Base-by-base conservation (phyloP, 2,888 invertebrate genomes). In the Halocaridina rubra region DNA sequence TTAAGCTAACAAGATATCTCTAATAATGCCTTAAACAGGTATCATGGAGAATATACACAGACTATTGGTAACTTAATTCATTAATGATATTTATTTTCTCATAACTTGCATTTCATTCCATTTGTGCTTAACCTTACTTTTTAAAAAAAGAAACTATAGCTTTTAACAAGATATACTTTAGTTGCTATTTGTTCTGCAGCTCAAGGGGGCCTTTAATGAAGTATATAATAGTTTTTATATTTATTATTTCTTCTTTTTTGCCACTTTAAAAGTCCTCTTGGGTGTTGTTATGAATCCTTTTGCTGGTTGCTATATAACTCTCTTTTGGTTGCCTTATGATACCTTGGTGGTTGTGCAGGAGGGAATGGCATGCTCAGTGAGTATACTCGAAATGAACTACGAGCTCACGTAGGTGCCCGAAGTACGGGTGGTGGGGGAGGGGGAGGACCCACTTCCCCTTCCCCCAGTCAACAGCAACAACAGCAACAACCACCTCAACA, bases 361-460 rank as follows among this genome's bases (percentile, higher is more conserved):
- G 86, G 86, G 57, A 81, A 75, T 77, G 86, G 86, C 84, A 82
- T 80, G 79, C 80, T 86, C 77, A 84, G 82, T 77, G 86, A 86
- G 74, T 82, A 84, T 78, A 86, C 86, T 61, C 80, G 84, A 77
- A 86, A 80, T 74, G 84, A 86, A 78, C 84, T 86, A 74, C 84
- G 86, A 64, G 86, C 86, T 22, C 80, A 76, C 39, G 86, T 86
- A 29, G 86, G 79, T 74, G 79, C 84, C 39, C 84, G 84, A 61
- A 80, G 75, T 46, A 84, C 75, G 74, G 81, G 75, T 75, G 76
- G 81, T 67, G 80, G 84, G 79, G 86, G 79, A 57, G 82, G 79
- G 81, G 79, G 69, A 71, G 85, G 84, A 39, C 76, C 81, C 32
- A 61, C 76, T 57, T 79, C 81, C 75, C 84, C 84, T 76, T 84